Conservation (phyloP, 2,888 invertebrate species). For the Lymantria dispar region DNA sequence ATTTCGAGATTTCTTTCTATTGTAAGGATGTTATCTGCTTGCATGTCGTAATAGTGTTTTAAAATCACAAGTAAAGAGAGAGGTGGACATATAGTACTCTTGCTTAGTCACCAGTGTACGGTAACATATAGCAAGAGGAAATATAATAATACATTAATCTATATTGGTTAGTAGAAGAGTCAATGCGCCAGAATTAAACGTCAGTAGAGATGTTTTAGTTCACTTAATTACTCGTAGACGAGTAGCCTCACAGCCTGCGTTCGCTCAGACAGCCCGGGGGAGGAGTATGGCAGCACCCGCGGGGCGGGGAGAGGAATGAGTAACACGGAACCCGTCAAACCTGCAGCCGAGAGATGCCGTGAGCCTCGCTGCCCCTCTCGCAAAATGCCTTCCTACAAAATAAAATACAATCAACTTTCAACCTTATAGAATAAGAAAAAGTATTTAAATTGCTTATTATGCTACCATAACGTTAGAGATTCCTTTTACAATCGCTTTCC, state of each 20-base stretch:
- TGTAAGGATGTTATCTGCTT: too few relatives aligned
- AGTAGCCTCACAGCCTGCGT: slow-evolving; percentile 43
- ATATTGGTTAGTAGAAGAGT: background rate
- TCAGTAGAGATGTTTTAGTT: slow-evolving; percentile 36
- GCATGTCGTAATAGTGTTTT: too few relatives aligned
- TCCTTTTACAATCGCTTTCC: slow-evolving; percentile 55
- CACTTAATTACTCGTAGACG: slow-evolving; percentile 47
- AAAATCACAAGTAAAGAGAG: too few relatives aligned
- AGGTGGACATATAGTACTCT: too few relatives aligned
- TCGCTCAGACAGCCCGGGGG: slow-evolving; percentile 49
- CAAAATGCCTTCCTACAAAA: slow-evolving; percentile 56
- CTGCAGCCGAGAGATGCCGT: slow-evolving; percentile 59
- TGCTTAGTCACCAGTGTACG: too few relatives aligned
- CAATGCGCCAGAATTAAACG: slow-evolving; percentile 18
- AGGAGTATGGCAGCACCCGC: slow-evolving; percentile 27
- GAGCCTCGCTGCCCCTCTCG: slow-evolving; percentile 57
- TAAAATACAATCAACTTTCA: slow-evolving; percentile 25
- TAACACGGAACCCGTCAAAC: slow-evolving; percentile 80
- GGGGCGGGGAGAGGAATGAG: slow-evolving; percentile 46
- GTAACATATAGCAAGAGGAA: too few relatives aligned
- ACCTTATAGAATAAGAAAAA: slow-evolving; percentile 17
- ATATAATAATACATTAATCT: too few relatives aligned
- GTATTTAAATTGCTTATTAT: slow-evolving; percentile 20
- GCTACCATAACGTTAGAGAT: slow-evolving; percentile 26
- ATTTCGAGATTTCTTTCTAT: too few relatives aligned